A percentile compares a stretch with the other conserved stretches of the same genome.
Evolutionary conservation across 2,113 vertebrate genomes (phyloP).

Genomic region (Mobula hypostoma): DNA sequence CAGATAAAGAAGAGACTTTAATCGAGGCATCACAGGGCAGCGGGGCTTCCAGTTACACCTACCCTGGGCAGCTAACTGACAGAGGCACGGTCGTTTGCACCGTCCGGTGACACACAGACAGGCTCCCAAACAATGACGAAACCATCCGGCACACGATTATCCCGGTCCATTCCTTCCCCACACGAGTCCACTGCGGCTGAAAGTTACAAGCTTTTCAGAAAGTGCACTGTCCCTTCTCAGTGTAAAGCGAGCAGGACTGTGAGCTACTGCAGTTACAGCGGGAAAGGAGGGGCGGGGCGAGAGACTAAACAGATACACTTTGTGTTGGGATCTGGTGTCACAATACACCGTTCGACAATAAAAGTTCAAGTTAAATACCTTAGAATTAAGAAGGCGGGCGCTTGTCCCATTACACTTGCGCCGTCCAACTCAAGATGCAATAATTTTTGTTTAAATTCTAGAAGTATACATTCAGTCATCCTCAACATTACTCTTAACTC

Average conservation of each 20-base stretch:
- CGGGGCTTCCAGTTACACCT: background rate
- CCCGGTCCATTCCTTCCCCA: background rate
- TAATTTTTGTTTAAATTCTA: too few relatives aligned
- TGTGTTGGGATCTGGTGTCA: background rate
- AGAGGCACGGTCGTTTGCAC: background rate
- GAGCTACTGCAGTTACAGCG: background rate
- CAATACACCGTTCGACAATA: background rate
- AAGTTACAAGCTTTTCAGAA: background rate
- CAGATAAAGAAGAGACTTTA: background rate
- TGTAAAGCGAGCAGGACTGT: background rate
- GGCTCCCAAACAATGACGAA: background rate
- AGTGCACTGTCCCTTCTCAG: background rate
- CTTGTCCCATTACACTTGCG: background rate
- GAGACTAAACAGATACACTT: too few relatives aligned
- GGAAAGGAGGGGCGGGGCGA: background rate
- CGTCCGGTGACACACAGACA: background rate
- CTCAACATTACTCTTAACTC: background rate
- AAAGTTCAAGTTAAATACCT: background rate
- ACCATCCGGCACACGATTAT: background rate
- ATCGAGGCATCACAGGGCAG: background rate
- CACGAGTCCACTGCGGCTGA: background rate
- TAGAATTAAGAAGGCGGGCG: background rate
- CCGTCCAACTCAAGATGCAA: background rate
- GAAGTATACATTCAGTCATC: background rate
- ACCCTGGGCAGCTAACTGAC: background rate